These are phyloP conservation scores for Ectemnius cavifrons DNA, from an alignment of 2,888 invertebrate species.

Conservation along the genomic window DNA sequence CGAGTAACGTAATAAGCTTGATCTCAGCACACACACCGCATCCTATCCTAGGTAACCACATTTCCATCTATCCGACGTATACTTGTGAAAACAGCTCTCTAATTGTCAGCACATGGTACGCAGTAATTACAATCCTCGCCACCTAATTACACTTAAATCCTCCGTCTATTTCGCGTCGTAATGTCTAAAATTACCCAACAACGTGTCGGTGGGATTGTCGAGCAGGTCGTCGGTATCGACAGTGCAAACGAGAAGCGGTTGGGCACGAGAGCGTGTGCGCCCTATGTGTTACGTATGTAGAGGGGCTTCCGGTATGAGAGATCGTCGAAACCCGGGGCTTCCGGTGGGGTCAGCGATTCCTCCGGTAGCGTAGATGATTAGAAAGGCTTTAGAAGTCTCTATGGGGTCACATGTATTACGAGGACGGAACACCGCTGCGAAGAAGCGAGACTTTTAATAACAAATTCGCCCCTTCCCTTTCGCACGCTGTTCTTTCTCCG, in stretches of 20 bases:
- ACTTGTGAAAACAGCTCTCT: no score
- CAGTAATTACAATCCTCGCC: no score
- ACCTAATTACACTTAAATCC: no score
- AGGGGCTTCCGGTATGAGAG: constrained; percentile 52
- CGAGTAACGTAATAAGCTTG: no score
- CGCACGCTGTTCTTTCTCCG: no score
- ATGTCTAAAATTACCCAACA: constrained; percentile 63
- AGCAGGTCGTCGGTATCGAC: background rate
- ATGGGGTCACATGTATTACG: background rate
- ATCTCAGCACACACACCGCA: no score
- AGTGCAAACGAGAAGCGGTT: background rate
- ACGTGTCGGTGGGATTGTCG: constrained; percentile 35
- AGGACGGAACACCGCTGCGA: constrained; percentile 6
- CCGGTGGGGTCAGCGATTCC: background rate
- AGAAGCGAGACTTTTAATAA: background rate
- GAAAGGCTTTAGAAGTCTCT: background rate
- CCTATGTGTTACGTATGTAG: background rate
- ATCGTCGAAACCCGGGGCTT: constrained; percentile 28
- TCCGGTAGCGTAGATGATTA: background rate
- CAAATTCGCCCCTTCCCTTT: background rate
- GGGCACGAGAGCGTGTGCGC: constrained; percentile 2
- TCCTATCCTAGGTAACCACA: no score
- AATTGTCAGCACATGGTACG: no score
- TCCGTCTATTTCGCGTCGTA: constrained; percentile 8
- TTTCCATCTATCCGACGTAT: no score